Base-by-base conservation (phyloP, 1,140 invertebrate genomes). In the Zaprionus lachaisei region DNA sequence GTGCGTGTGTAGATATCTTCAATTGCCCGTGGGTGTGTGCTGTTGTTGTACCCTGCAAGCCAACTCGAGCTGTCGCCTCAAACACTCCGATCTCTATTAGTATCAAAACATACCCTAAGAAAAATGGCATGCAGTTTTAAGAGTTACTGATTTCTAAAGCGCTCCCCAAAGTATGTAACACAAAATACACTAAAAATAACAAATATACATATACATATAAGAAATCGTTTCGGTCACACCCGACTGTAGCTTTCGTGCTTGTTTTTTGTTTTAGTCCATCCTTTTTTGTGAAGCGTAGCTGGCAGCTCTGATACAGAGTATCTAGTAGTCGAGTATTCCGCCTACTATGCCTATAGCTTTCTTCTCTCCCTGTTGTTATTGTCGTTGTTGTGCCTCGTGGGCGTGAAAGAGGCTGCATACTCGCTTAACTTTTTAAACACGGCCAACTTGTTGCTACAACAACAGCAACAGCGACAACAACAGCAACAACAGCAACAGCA, bases 371-470 rank as follows among this genome's bases (percentile, higher is more conserved):
- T 66, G 37, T 17, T 57, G 6, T 28, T 34, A 38, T 26, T 28
- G 65, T 26, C 14, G 51, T 34, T 65, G 54, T 11, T 56, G 47
- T 47, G 24, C 22, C 26, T 47, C 54, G n/a, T 58, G 65, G 65
- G 55, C 56, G 65, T 44, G 68, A 75, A 70, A 65, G 63, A 61
- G 38, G 67, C 58, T 51, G 20, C 78, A 41, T 74, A 83, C 56
- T 26, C 49, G 20, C 24, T 44, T 24, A 71, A 63, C 49, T 56
- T 55, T 58, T 58, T 38, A 65, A 64, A 58, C 44, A 72, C 26
- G 24, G 54, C 24, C 54, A 66, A 67, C 63, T 66, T 31, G 63
- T 65, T 65, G 57, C 41, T 67, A 47, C 61, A 77, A 84, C 61
- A 73, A 20, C 22, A 20, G 34, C 17, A 55, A 54, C 1, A 51